Percentiles rank a stretch among this genome's conserved stretches.
phyloP scores from a whole-genome alignment of 2,888 invertebrate species.

The Hermaeophaga mercurialis region DNA sequence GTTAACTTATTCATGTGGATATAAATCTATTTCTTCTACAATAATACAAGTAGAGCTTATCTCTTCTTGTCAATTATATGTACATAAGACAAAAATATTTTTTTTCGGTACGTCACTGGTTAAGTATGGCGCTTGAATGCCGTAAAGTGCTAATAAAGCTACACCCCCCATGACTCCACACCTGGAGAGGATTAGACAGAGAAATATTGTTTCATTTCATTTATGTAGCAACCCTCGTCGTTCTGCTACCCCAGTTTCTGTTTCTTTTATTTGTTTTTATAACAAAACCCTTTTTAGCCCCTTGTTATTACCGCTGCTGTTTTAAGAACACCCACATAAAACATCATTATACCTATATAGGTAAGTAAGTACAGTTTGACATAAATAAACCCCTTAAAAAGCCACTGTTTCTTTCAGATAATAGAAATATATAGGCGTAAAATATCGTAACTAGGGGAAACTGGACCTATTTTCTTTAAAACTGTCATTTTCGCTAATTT shows the following conservation, averaged over 20 bases:
- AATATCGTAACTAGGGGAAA: no score
- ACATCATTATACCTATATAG: constrained; percentile 22
- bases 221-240: constrained; percentile 39
- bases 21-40: no score
- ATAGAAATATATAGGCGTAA: no score
- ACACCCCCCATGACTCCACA: constrained; percentile 40
- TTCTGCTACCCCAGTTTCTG: constrained; percentile 27
- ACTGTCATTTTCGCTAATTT: no score
- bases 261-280: constrained; percentile 38
- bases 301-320: constrained; percentile 36
- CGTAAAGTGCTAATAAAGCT: constrained; percentile 47
- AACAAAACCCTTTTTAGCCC: constrained; percentile 34
- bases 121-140: constrained; percentile 43
- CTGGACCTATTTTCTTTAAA: no score
- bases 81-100: no score
- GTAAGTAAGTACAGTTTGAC: constrained; percentile 1
- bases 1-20: no score
- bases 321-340: constrained; percentile 27
- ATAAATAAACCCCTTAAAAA: no score
- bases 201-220: constrained; percentile 48
- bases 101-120: constrained; percentile 21
- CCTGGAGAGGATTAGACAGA: constrained; percentile 43
- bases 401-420: no score
- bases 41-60: no score
- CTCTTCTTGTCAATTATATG: no score